Base-by-base conservation (phyloP, 1,140 invertebrate genomes). In the Triops cancriformis region DNA sequence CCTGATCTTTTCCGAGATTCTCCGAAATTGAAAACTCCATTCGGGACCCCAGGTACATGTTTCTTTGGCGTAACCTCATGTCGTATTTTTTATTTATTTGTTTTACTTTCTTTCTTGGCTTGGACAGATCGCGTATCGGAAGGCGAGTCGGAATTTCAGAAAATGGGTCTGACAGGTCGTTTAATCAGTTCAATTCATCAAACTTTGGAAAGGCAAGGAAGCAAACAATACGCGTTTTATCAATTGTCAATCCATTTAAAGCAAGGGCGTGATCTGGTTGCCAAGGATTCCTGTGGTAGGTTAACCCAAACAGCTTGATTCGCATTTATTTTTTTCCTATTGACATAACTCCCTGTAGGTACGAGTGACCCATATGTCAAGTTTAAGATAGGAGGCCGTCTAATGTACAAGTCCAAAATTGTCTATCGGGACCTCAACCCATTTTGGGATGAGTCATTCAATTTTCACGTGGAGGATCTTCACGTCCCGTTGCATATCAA, bases 341-440 rank as follows among this genome's bases (percentile, higher is more conserved):
- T 7, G 41, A 45, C 72, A 43, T 26, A 26, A 73, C n/a, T 7
- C 18, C n/a, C 79, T 75, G 2, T 14, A 96, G 96, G 96, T 79
- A 92, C 94, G 43, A 98, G 96, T 85, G 97, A 99, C 88, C 97
- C 97, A 12, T 99, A 98, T 85, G 96, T 98, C 74, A 99, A 99
- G 88, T 98, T 99, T 85, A 97, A 96, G 86, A 88, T 93, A 73
- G 92, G 91, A 26, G 94, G 94, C 51, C 88, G 93, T 64, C 88
- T 98, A 80, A 89, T 98, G 78, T 95, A 98, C 87, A 98, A 98
- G 86, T 96, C 94, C 80, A 91, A 94, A 85, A 96, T 93, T 76
- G 93, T 98, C 80, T 91, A 93, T 84, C 88, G 94, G 80, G 93
- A 95, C 82, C 87, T 96, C 75, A 96, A 97, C 87, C 96, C 98